Evolutionary conservation across 2,888 invertebrate genomes (phyloP).

Genomic region (Neelides folsomi): DNA sequence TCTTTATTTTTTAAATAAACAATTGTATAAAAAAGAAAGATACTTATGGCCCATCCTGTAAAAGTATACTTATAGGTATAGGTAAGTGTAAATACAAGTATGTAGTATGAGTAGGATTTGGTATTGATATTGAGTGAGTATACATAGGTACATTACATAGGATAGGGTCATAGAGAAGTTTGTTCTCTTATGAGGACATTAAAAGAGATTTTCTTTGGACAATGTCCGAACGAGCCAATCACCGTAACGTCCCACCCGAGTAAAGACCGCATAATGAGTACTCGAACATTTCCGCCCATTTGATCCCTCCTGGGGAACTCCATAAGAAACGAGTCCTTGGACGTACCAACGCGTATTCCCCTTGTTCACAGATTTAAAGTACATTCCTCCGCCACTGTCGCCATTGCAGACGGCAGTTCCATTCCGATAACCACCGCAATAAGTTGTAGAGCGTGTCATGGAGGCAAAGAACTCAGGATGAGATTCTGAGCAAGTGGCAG

Average conservation of each 20-base stretch:
- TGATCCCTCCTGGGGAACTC: constrained; percentile 34
- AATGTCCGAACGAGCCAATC: constrained; percentile 31
- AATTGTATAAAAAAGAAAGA: too few relatives aligned
- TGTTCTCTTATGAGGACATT: constrained; percentile 1
- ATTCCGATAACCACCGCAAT: constrained; percentile 31
- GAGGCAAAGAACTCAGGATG: constrained; percentile 30
- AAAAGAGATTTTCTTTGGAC: constrained; percentile 28
- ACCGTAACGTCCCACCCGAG: constrained; percentile 28
- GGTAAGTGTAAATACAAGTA: too few relatives aligned
- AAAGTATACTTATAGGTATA: too few relatives aligned
- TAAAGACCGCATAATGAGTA: constrained; percentile 31
- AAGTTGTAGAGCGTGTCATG: constrained; percentile 32
- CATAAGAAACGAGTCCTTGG: constrained; percentile 39
- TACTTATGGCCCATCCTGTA: too few relatives aligned
- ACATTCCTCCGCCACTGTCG: constrained; percentile 51
- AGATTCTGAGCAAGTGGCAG: constrained; percentile 24
- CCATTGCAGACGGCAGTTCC: constrained; percentile 45
- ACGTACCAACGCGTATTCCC: constrained; percentile 36
- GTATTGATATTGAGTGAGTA: too few relatives aligned
- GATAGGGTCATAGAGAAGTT: too few relatives aligned
- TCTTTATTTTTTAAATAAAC: too few relatives aligned
- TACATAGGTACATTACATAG: too few relatives aligned
- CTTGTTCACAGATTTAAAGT: constrained; percentile 38
- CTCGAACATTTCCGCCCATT: constrained; percentile 22
- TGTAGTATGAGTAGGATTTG: too few relatives aligned